These are phyloP conservation scores for Haplotaxodon microlepis DNA, from an alignment of 2,113 vertebrate genomes.

Conservation along the genomic window DNA sequence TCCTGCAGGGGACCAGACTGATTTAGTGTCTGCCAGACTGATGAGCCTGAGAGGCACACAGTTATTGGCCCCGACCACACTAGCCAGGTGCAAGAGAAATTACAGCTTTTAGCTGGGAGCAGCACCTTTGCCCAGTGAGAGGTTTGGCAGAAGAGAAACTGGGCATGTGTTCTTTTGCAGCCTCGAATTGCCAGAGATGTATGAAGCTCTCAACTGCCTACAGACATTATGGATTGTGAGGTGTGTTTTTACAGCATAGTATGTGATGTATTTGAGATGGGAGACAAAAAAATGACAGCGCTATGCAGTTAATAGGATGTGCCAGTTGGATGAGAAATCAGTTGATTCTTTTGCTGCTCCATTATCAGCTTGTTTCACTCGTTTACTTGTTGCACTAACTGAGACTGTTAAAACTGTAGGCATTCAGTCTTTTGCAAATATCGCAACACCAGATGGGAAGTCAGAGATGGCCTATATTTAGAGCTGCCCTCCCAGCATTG, in stretches of 20 bases:
- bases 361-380: neutral
- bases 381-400: neutral
- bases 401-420: neutral
- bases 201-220: neutral
- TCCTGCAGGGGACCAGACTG: conserved; percentile 19
- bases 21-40: conserved; percentile 40
- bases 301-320: neutral
- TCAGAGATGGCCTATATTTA: neutral
- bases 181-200: neutral
- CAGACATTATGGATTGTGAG: neutral
- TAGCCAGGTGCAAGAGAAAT: conserved; percentile 32
- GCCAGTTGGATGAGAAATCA: neutral
- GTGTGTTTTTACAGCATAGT: neutral
- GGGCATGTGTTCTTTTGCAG: neutral
- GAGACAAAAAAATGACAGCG: neutral
- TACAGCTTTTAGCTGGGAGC: conserved; percentile 37
- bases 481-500: neutral
- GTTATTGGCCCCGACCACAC: conserved; percentile 17
- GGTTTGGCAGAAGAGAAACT: neutral
- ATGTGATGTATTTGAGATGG: neutral
- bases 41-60: conserved; percentile 31
- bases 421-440: neutral
- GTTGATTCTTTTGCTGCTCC: neutral
- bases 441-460: neutral
- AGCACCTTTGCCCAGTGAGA: conserved; percentile 34